Evolutionary conservation across 1,140 invertebrate genomes (phyloP), one percentile per base, ranked within the genome.

Genomic region (Andricus grossulariae): DNA sequence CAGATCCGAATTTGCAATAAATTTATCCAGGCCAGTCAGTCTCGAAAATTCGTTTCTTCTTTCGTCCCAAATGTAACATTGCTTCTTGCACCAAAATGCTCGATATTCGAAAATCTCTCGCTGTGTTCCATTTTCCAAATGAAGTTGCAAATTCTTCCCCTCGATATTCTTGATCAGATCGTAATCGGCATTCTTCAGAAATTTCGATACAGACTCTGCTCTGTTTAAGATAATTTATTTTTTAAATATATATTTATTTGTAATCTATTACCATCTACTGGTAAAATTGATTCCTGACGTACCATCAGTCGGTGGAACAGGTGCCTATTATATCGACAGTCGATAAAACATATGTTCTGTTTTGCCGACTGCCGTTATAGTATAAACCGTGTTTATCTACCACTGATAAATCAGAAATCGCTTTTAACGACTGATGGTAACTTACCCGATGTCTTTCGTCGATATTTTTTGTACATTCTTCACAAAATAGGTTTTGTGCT

Each of bases 11-110:
- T 94, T 94, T 3, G 92, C 86, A 6, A 94, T 90, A 72, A 93
- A 92, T 32, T 90, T 88, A 75, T 96, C 95, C 16, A 96, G 84
- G 8, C 95, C 95, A 71, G 92, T 89, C 3, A 96, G 87, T 85
- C 92, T 94, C 2, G 93, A 88, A 85, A 96, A 97, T 78, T 90
- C 88, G 73, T 91, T 88, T 4, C 89, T 90, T n/a, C 93, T 91
- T 15, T 87, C 85, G 82, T 95, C 93, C 95, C 95, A 96, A 10
- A 95, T 89, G 82, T 95, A 96, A 50, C 93, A 92, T 57, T 94
- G 89, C 84, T 95, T 95, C 84, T 95, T 95, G 77, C 94, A 95
- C 77, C 91, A 93, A 82, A 96, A 94, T 25, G 92, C 91, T 54
- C 91, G 90, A 71, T 88, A 90, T 72, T 87, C 86, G 7, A 77